Base-by-base conservation (phyloP, 23 tunicate species). In the Aplidium turbinatum region DNA sequence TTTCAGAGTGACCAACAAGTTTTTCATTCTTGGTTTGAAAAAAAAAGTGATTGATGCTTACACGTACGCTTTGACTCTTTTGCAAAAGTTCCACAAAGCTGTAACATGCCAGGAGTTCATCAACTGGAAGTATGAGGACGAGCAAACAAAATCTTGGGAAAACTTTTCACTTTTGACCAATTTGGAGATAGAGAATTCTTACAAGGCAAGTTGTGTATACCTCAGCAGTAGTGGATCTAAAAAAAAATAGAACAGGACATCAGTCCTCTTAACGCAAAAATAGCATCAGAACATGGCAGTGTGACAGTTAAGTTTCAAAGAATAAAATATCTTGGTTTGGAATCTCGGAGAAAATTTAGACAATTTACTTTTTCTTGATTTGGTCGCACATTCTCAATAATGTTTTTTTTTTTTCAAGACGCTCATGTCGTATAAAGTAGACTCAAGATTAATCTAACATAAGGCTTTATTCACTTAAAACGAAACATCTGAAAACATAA, bases 121-220 rank as follows among this genome's bases (percentile, higher is more conserved):
- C n/a, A 31, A 3, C 31, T 60, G 67, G 67, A 60, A 24, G n/a
- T 60, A 24, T 38, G 36, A 60, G n/a, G 67, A 60, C 31, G 13
- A 36, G 6, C 61, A 53, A 27, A 19, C 5, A 11, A 4, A 53
- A 11, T n/a, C n/a, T 19, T 53, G 60, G 60, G 4, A 11, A 19
- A 11, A 11, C 5, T 53, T 53, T 19, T 4, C 60, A 4, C 22
- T 53, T 24, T 7, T 7, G 21, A 19, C 5, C 16, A 53, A 53
- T 53, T 7, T 7, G n/a, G 60, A 11, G 21, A 24, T 53, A 27
- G 60, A 53, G 60, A 7, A 7, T 53, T 7, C 21, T 11, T 53
- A 53, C 60, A 53, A 27, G 60, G n/a, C n/a, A 53, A 53, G 60
- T 19, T 53, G 21, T 5, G 4, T 19, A 11, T 7, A 4, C 21